phyloP scores from a whole-genome alignment of 2,797 vertebrate species.

The Onychomys leucogaster region DNA sequence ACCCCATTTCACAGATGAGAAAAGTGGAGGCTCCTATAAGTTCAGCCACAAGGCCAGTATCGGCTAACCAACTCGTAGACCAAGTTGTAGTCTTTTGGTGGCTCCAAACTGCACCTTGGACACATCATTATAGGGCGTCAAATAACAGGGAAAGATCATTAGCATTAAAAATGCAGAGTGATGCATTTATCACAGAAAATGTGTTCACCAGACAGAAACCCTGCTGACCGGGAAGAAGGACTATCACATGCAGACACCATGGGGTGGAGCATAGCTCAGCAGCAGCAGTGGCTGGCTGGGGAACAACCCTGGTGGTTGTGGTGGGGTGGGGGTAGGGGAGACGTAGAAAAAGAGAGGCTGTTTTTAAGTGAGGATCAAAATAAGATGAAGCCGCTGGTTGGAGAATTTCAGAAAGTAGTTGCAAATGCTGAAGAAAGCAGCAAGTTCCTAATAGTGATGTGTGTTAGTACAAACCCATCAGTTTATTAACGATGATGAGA shows the following conservation, averaged over 20 bases:
- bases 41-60: background rate
- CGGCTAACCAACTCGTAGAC: background rate
- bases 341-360: background rate
- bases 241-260: rapidly evolving
- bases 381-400: background rate
- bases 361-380: background rate
- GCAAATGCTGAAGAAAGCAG: background rate
- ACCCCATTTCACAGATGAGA: conserved; percentile 34
- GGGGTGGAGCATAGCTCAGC: rapidly evolving
- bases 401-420: conserved; percentile 3
- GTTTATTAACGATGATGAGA: background rate
- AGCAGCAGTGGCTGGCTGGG: background rate
- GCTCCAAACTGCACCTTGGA: background rate
- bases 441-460: background rate
- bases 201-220: background rate
- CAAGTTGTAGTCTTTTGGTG: background rate
- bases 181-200: background rate
- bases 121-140: background rate
- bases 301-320: background rate
- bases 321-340: background rate
- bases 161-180: background rate
- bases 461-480: background rate
- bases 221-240: background rate
- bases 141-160: background rate
- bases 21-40: background rate